These are phyloP conservation scores for Oreortyx pictus DNA, from an alignment of 2,797 vertebrate genomes.

Conservation along the genomic window DNA sequence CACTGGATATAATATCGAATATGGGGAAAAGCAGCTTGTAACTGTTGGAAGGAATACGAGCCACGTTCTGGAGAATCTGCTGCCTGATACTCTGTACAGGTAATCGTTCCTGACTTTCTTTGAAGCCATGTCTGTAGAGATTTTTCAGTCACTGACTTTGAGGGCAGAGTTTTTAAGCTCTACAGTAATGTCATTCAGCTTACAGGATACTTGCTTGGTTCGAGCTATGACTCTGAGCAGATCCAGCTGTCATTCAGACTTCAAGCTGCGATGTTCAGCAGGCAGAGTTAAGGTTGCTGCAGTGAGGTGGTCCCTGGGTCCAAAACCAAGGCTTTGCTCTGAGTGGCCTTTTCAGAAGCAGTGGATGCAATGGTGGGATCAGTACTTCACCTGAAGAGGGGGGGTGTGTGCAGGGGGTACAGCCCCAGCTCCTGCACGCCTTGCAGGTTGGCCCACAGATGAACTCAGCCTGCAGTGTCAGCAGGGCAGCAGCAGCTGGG, in stretches of 20 bases:
- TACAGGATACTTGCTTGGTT: not conserved
- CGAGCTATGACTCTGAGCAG: rapidly evolving
- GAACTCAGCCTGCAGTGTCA: not conserved
- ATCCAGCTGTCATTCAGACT: not conserved
- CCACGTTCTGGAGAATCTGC: constrained; percentile 81
- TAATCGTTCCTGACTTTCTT: not conserved
- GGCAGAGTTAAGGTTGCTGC: rapidly evolving
- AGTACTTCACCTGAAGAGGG: not conserved
- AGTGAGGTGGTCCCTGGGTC: not conserved
- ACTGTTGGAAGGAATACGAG: constrained; percentile 76
- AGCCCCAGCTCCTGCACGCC: not conserved
- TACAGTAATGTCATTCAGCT: rapidly evolving
- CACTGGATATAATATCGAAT: constrained; percentile 85
- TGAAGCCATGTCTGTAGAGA: rapidly evolving
- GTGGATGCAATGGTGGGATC: rapidly evolving
- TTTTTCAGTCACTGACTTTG: not conserved
- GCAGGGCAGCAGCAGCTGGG: no score
- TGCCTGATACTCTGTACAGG: constrained; percentile 85
- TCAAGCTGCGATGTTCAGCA: rapidly evolving
- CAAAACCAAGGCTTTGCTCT: not conserved
- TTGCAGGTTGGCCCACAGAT: not conserved
- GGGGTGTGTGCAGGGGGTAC: not conserved
- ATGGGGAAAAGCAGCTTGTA: constrained; percentile 81
- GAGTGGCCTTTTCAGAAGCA: not conserved
- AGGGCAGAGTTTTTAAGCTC: not conserved